Evolutionary conservation across 2,888 invertebrate genomes (phyloP), one percentile per base, ranked within the genome.

Genomic region (Barypeithes pellucidus): DNA sequence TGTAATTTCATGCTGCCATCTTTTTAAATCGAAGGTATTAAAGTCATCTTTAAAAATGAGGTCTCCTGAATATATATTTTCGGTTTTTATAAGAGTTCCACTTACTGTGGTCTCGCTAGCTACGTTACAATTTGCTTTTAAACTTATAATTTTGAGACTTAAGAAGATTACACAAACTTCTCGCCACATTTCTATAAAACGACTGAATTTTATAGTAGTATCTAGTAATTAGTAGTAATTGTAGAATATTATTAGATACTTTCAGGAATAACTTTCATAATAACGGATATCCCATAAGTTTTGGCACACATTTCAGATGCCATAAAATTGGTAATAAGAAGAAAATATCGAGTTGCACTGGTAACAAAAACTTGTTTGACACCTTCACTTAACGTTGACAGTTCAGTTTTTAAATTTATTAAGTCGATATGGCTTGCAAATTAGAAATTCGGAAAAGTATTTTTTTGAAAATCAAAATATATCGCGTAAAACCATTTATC

Each of bases 1-100:
- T 0, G 91, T 91, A 77, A 89, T 88, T 82, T 92, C 92, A 80
- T 92, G 91, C 79, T 90, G 87, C 92, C 92, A 92, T 77, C 86
- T 89, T 75, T 88, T 87, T 0, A 89, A 83, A 80, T 92, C 88
- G 12, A 92, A 87, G 0, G 82, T 83, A 20, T 90, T 84, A 82
- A 92, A 92, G 24, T 90, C 88, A 33, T 92, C 91, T 8, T 88
- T 82, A 80, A 92, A 92, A 80, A 93, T 89, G 57, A 91, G 83
- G 4, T 85, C 88, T 0, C 90, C 91, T 0, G 89, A 86, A 83
- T 90, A 90, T 33, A 89, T 68, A 63, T 47, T 39, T n/a, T 50
- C 39, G 12, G 12, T n/a, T n/a, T 60, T 52, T 1, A 29, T 16
- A 12, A 16, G 36, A 22, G 59, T 63, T 43, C 72, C 75, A 36